Conservation (phyloP, 2,113 vertebrate species). For the Myrmophylax atrothorax region DNA sequence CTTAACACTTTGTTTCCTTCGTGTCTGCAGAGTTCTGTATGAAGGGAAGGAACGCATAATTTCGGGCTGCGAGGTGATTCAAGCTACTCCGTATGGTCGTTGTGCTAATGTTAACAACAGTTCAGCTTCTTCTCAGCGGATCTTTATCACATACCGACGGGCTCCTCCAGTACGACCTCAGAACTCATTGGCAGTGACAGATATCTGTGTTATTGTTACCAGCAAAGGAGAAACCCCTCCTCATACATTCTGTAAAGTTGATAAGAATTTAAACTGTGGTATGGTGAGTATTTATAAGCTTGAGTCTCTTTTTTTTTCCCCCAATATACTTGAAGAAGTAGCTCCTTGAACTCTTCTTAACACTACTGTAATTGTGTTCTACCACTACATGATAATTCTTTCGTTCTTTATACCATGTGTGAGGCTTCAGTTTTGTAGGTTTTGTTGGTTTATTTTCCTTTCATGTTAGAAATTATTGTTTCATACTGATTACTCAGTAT, state of each 20-base stretch:
- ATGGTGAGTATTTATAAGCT: constrained; percentile 82
- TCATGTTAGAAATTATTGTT: neutral
- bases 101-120: constrained; percentile 99
- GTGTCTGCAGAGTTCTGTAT: constrained; percentile 85
- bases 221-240: constrained; percentile 96
- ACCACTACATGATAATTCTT: neutral
- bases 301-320: neutral
- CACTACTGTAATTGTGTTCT: neutral
- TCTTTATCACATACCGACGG: constrained; percentile 93
- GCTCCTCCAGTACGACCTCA: constrained; percentile 84
- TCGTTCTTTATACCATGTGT: neutral
- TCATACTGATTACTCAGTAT: neutral
- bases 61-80: constrained; percentile 92
- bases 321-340: neutral
- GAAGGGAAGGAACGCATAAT: constrained; percentile 95
- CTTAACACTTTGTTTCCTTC: neutral
- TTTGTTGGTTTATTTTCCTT: neutral
- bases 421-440: neutral
- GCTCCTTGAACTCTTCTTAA: neutral
- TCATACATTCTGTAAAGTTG: constrained; percentile 97
- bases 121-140: constrained; percentile 90
- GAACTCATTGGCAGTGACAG: constrained; percentile 94
- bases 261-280: constrained; percentile 97
- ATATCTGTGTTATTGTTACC: constrained; percentile 94
- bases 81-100: constrained; percentile 94